Base-by-base conservation (phyloP, 2,113 vertebrate genomes). In the Bolborhynchus lineola region DNA sequence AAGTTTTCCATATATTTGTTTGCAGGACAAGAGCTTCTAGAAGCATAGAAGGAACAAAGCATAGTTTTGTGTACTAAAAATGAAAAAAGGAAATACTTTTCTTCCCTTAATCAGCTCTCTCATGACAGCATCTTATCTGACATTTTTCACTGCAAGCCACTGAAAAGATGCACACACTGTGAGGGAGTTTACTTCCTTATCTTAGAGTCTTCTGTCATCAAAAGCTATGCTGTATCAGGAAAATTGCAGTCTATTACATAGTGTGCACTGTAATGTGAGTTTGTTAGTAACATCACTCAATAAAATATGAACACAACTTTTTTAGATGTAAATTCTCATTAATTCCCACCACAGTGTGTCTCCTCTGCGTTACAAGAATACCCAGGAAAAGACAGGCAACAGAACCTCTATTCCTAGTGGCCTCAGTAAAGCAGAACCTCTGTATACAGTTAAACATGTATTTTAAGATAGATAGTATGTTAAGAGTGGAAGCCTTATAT, bases 141-240 rank as follows among this genome's bases (percentile, higher is more conserved):
- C 46, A 64, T 84, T 75, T 92, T 86, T 59, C 16, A 33, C 57
- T 87, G 42, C 21, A 52, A 55, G 52, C 9, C 0, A 2, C 89
- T 79, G 83, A 95, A 93, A 95, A 91, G 64, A 92, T 62, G 23
- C 47, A 52, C 29, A 35, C 11, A 8, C 31, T 37, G 29, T 75
- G 77, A 33, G 82, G 80, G 53, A 89, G 10, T 85, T 95, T 74
- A 7, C 11, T 76, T 85, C 52, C 53, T 90, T 94, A 85, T 87
- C 94, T 90, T 44, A 7, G 46, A 77, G 77, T 14, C 52, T 64
- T 87, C 91, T 95, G 52, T 95, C 89, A 87, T 76, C 91, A 62
- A 57, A 72, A 41, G 8, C 24, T 41, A 9, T 10, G 14, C n/a
- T 39, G 31, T 42, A 76, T 68, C 42, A 85, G 50, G 60, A 80